Conservation (phyloP, 2,113 vertebrate genomes). For the Zosterops japonicus region DNA sequence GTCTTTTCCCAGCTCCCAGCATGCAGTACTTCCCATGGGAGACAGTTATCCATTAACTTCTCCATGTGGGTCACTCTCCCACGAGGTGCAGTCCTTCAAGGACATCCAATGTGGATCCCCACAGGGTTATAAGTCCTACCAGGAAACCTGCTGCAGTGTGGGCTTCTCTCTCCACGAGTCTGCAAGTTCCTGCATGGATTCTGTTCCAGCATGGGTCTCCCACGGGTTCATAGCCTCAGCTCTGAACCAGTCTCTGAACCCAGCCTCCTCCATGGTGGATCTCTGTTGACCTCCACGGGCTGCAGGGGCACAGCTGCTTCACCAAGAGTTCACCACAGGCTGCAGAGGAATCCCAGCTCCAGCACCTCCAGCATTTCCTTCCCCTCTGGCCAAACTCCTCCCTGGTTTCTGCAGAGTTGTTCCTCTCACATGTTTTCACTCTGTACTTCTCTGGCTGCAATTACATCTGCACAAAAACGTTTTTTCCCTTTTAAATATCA, state of each 20-base stretch:
- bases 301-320: background rate
- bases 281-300: background rate
- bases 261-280: background rate
- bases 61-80: background rate
- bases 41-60: background rate
- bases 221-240: background rate
- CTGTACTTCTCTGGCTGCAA: background rate
- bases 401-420: background rate
- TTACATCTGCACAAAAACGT: background rate
- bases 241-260: background rate
- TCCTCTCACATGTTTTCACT: background rate
- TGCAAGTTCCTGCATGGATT: background rate
- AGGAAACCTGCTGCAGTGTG: background rate
- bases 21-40: accelerated
- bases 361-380: too few species aligned
- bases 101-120: accelerated
- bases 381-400: too few species aligned
- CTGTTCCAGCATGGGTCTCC: background rate
- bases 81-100: background rate
- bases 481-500: background rate
- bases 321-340: background rate
- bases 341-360: background rate
- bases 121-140: background rate
- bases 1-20: background rate
- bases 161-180: background rate